Evolutionary conservation across 2,797 vertebrate genomes (phyloP).

Genomic region (Molossus alvarezi): DNA sequence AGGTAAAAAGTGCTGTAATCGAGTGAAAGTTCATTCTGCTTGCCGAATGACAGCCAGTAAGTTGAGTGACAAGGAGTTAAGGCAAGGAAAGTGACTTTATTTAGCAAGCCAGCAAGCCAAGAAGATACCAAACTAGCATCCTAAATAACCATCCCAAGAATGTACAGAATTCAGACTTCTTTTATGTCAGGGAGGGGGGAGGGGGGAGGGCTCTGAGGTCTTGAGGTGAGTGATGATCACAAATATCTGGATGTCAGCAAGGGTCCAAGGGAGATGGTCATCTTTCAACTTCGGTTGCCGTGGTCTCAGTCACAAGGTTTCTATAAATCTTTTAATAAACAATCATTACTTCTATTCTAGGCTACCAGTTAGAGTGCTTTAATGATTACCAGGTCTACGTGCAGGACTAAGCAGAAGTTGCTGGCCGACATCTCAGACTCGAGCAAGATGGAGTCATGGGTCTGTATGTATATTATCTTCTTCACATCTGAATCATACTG

Average conservation of each 20-base stretch:
- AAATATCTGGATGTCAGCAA: neutral
- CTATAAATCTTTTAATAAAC: neutral
- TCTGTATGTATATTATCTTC: neutral
- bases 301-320: neutral
- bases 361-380: neutral
- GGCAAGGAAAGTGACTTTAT: neutral
- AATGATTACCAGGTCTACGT: neutral
- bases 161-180: neutral
- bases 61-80: neutral
- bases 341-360: neutral
- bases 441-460: neutral
- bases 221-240: neutral
- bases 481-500: neutral
- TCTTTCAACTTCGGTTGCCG: neutral
- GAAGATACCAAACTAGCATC: neutral
- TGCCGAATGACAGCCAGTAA: neutral
- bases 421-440: neutral
- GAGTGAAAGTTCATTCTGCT: neutral
- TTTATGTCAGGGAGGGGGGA: neutral
- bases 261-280: neutral
- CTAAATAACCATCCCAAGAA: neutral
- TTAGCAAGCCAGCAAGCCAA: neutral
- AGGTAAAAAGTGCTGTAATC: neutral
- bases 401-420: neutral
- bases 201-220: neutral